Conservation (phyloP, 2,797 vertebrate genomes). For the Platyrinchus mystaceus region DNA sequence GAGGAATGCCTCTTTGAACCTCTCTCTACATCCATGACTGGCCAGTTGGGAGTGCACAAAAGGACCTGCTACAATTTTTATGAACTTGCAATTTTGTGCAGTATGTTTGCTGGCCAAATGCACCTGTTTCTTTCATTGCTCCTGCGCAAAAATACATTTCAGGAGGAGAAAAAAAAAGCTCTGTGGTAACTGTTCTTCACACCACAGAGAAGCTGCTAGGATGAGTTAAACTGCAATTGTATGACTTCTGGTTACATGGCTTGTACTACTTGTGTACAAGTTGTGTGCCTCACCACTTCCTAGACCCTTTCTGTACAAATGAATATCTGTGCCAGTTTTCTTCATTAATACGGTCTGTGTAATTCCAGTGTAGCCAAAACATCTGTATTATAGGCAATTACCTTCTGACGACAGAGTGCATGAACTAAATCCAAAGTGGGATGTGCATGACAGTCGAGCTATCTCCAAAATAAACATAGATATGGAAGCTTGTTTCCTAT, state of each 20-base stretch:
- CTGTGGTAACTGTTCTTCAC: background rate
- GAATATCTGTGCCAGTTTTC: background rate
- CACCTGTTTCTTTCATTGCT: background rate
- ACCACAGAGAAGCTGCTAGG: background rate
- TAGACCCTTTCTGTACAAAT: background rate
- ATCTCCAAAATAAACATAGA: background rate
- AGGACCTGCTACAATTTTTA: background rate
- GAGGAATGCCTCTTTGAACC: background rate
- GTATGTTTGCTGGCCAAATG: background rate
- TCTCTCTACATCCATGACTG: background rate
- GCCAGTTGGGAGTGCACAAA: background rate
- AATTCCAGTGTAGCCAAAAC: background rate
- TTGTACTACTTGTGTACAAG: background rate
- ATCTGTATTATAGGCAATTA: background rate
- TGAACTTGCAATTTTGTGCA: background rate
- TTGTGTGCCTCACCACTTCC: background rate
- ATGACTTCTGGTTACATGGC: background rate
- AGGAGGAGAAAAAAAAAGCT: background rate
- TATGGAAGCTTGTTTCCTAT: background rate
- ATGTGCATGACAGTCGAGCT: background rate
- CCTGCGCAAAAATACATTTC: background rate
- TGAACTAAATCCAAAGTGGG: background rate
- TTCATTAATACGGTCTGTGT: background rate
- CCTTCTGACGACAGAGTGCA: background rate
- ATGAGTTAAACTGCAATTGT: background rate